A percentile compares a stretch with the other conserved stretches of the same genome.
Conservation (phyloP, 1,140 invertebrate species). For the Pseudomyrmex sp. region DNA sequence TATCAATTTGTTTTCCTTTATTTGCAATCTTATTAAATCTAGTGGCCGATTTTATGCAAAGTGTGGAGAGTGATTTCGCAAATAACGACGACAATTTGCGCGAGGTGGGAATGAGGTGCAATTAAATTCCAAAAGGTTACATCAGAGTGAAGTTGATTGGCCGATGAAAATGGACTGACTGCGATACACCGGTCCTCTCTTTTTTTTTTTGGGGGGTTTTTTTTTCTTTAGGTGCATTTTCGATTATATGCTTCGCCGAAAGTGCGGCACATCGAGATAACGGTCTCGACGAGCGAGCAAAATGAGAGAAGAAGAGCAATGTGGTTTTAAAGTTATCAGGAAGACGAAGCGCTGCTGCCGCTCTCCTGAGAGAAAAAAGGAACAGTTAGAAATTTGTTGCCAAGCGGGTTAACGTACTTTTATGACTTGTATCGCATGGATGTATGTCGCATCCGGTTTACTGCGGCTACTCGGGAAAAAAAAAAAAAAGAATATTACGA, state of each 20-base stretch:
- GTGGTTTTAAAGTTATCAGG: slow-evolving; percentile 67
- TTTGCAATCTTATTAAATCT: too few species aligned
- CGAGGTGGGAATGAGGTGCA: neutral
- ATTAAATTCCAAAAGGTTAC: slow-evolving; percentile 48
- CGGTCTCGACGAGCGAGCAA: slow-evolving; percentile 18
- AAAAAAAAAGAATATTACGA: slow-evolving; percentile 32
- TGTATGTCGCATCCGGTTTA: slow-evolving; percentile 45
- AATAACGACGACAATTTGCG: neutral
- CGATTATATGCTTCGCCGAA: slow-evolving; percentile 49
- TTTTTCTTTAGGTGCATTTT: slow-evolving; percentile 2
- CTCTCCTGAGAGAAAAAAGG: slow-evolving; percentile 30
- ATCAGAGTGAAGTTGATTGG: slow-evolving; percentile 55
- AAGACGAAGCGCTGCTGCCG: slow-evolving; percentile 19
- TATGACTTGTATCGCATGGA: slow-evolving; percentile 47
- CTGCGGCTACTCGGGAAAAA: neutral
- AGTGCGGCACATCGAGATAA: slow-evolving; percentile 75
- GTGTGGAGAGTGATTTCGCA: neutral
- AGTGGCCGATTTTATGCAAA: neutral
- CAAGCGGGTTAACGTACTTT: slow-evolving; percentile 58
- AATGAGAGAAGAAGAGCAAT: slow-evolving; percentile 18
- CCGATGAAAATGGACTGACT: slow-evolving; percentile 23
- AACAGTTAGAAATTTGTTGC: slow-evolving; percentile 51
- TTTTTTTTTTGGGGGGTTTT: slow-evolving; percentile 37
- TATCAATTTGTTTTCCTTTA: neutral
- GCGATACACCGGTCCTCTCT: slow-evolving; percentile 19